A percentile compares a stretch with the other conserved stretches of the same genome.
Evolutionary conservation across 2,888 invertebrate genomes (phyloP).

Genomic region (Kryphioiulus occultus): DNA sequence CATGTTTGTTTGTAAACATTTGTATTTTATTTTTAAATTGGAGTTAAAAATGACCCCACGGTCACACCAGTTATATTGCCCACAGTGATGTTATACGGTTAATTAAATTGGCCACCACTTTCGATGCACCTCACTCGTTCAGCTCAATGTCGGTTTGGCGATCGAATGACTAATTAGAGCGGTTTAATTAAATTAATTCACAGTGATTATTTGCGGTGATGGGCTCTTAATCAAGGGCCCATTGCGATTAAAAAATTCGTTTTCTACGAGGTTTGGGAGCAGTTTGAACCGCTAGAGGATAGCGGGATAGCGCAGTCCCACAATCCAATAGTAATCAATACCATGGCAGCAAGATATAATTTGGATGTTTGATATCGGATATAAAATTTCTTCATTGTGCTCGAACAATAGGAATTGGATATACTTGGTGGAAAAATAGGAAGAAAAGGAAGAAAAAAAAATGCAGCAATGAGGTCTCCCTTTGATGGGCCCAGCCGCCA

Average conservation of each 20-base stretch:
- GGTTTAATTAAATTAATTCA: not conserved
- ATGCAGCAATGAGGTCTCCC: not conserved
- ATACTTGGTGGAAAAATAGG: not conserved
- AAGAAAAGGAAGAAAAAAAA: not conserved
- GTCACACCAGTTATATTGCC: too few relatives aligned
- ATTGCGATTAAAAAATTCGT: not conserved
- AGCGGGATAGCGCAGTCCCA: not conserved
- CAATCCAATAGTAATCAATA: constrained; percentile 8
- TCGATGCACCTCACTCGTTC: too few relatives aligned
- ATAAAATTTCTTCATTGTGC: constrained; percentile 23
- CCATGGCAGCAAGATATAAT: constrained; percentile 4
- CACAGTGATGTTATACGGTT: too few relatives aligned
- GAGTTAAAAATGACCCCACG: too few relatives aligned
- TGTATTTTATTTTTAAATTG: too few relatives aligned
- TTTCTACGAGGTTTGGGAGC: not conserved
- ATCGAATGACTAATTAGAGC: not conserved
- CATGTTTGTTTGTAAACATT: too few relatives aligned
- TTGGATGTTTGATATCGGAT: constrained; percentile 23
- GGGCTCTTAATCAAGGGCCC: not conserved
- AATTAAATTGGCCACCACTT: too few relatives aligned
- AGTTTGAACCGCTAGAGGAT: not conserved
- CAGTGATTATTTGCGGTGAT: not conserved
- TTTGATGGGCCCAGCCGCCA: constrained; percentile 23
- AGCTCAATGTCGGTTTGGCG: too few relatives aligned
- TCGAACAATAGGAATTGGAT: constrained; percentile 12